Conservation (phyloP, 2,888 invertebrate genomes). For the Drosophila kuntzei region DNA sequence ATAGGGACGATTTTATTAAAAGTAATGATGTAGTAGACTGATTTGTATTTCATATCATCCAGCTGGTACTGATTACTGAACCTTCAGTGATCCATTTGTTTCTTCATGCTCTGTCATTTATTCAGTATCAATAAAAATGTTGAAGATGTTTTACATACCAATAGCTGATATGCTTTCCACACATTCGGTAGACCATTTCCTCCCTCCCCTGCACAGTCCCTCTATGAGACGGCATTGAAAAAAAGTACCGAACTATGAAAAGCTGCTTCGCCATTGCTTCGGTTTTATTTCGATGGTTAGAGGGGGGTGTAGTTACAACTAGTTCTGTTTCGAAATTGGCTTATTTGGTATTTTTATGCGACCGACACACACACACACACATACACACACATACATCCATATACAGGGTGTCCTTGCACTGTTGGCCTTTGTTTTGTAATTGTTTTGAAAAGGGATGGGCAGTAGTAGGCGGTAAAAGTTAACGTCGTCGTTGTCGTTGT, state of each 20-base stretch:
- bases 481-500: conserved; percentile 65
- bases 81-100: not conserved
- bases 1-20: no score
- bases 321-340: conserved; percentile 78
- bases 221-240: conserved; percentile 47
- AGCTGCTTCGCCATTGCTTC: conserved; percentile 18
- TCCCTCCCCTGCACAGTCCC: not conserved
- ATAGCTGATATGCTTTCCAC: conserved; percentile 22
- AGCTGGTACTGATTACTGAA: not conserved
- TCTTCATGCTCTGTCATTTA: not conserved
- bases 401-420: conserved; percentile 14
- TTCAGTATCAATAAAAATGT: not conserved
- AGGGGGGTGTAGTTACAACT: conserved; percentile 47
- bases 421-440: conserved; percentile 78
- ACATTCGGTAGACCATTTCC: not conserved
- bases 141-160: not conserved
- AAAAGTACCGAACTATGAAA: conserved; percentile 31
- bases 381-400: conserved; percentile 18
- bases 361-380: conserved; percentile 33
- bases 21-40: no score
- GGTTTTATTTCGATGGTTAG: conserved; percentile 1
- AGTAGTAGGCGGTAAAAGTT: conserved; percentile 74
- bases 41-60: not conserved
- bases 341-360: conserved; percentile 79
- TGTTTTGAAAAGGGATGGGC: conserved; percentile 64